These are phyloP conservation scores for Sebastiscus tertius DNA, from an alignment of 2,797 vertebrate species.

Conservation along the genomic window DNA sequence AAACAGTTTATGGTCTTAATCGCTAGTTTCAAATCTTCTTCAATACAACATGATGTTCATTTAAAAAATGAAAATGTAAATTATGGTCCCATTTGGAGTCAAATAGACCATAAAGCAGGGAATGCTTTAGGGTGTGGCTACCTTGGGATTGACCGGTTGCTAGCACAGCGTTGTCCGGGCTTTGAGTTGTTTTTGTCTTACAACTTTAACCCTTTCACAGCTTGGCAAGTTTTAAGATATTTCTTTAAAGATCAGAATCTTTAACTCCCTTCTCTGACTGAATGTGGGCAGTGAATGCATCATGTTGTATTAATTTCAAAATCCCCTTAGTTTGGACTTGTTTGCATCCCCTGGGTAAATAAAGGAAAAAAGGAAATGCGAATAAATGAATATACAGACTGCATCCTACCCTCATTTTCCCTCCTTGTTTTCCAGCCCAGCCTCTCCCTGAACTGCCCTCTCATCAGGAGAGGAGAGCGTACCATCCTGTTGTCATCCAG, in stretches of 20 bases:
- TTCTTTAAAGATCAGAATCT: neutral
- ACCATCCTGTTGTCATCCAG: conserved; percentile 66
- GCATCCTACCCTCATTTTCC: neutral
- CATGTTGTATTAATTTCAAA: neutral
- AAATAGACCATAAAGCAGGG: no score
- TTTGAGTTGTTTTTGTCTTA: no score
- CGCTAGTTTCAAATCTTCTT: no score
- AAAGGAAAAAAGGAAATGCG: neutral
- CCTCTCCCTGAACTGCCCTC: conserved; percentile 69
- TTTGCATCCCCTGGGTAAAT: neutral
- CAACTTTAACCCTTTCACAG: no score
- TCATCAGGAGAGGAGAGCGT: conserved; percentile 47
- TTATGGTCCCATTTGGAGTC: no score
- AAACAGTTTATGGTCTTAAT: no score
- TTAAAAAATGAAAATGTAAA: no score
- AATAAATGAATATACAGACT: neutral
- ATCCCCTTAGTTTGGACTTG: neutral
- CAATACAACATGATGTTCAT: no score
- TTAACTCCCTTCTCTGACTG: neutral
- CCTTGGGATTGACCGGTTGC: no score
- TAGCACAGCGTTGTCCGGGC: no score
- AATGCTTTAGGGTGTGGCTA: no score
- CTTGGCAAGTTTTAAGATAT: neutral
- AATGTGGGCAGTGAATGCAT: neutral
- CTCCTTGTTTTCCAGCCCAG: conserved; percentile 59